Evolutionary conservation across 1,140 invertebrate species (phyloP), one percentile per base, ranked within the genome.

Genomic region (Drosophila lacertosa): DNA sequence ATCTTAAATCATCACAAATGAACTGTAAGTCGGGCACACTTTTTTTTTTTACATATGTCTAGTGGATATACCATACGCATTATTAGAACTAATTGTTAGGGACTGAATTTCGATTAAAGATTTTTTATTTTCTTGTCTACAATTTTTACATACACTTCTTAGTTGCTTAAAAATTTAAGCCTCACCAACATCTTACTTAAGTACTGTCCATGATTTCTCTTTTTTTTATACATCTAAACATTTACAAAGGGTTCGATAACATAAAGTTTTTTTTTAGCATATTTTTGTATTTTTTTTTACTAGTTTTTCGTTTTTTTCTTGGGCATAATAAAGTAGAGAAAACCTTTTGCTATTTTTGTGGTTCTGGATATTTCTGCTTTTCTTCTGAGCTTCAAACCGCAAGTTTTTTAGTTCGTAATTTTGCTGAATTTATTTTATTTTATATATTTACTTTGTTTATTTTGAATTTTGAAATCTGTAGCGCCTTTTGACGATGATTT

Each of bases 381-480:
- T 65, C 29, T 59, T 72, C 7, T 54, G 50, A 68, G 58, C 55
- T 76, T 45, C 40, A 69, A 74, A 66, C 57, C 74, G 74, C 65
- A 74, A 47, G 20, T 50, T 39, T 47, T 63, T 45, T 40, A 39
- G 24, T 74, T 74, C 40, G 53, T 51, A 79, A 83, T 79, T 82
- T 89, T 54, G 45, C 67, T 64, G 53, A 60, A 65, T 47, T 64
- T 70, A 45, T 71, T 68, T 72, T 24, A 58, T 86, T 76, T 79
- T 10, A 29, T 51, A 11, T 15, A 33, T 20, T 29, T 32, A n/a
- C n/a, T n/a, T n/a, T n/a, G n/a, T n/a, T n/a, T n/a, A n/a, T 79
- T 79, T 74, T 79, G 55, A 89, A 89, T 88, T 88, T 88, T 82
- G 83, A 78, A 75, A 72, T 89, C 59, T 82, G 74, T 70, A 50